phyloP scores from a whole-genome alignment of 2,888 invertebrate genomes.

The Drosophila neonasuta region DNA sequence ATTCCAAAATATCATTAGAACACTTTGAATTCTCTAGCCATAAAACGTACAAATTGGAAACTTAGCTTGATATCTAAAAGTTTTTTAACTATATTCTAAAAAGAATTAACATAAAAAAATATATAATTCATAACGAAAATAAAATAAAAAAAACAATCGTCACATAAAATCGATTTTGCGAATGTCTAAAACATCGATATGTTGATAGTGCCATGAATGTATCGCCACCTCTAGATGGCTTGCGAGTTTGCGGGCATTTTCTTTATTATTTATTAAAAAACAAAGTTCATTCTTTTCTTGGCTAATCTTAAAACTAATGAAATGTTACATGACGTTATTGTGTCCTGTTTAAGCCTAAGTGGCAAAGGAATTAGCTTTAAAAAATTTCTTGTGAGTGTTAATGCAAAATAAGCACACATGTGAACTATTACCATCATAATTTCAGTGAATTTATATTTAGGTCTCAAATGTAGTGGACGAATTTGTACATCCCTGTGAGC shows the following conservation, averaged over 20 bases:
- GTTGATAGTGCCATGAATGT: too few species aligned
- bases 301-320: neutral
- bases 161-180: too few species aligned
- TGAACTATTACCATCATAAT: neutral
- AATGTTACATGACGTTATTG: constrained; percentile 81
- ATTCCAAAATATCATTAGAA: too few species aligned
- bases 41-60: too few species aligned
- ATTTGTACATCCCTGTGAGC: constrained; percentile 86
- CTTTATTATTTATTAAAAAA: neutral
- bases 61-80: too few species aligned
- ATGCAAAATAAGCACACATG: neutral
- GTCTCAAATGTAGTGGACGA: constrained; percentile 65
- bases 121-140: too few species aligned
- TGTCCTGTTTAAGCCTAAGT: constrained; percentile 75
- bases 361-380: constrained; percentile 68
- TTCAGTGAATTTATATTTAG: constrained; percentile 41
- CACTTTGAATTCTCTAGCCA: too few species aligned
- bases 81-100: too few species aligned
- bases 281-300: neutral
- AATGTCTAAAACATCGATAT: too few species aligned
- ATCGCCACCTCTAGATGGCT: neutral
- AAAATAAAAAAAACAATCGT: too few species aligned
- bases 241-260: constrained; percentile 13
- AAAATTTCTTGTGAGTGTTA: constrained; percentile 72
- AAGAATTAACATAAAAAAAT: too few species aligned